Conservation (phyloP, 2,113 vertebrate species). For the Danionella cerebrum region DNA sequence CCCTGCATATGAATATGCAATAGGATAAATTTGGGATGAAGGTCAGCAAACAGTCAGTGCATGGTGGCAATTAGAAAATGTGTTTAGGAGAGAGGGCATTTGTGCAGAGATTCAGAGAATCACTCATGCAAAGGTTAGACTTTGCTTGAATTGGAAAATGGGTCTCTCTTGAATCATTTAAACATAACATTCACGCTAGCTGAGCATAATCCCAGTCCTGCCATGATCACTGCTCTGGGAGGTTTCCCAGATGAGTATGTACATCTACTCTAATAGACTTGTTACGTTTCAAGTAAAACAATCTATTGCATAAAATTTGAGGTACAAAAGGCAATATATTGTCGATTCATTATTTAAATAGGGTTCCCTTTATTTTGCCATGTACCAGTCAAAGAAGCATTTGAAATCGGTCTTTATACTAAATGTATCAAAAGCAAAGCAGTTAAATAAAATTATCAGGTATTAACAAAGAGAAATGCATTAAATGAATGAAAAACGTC, state of each 20-base stretch:
- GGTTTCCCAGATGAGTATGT: not conserved
- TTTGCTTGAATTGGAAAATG: slow-evolving; percentile 7
- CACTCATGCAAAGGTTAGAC: not conserved
- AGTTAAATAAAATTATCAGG: too few species aligned
- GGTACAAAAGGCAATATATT: too few species aligned
- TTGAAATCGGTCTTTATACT: too few species aligned
- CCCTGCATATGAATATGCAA: slow-evolving; percentile 40
- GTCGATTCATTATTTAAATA: too few species aligned
- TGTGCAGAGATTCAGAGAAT: not conserved
- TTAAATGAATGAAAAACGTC: too few species aligned
- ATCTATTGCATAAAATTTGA: too few species aligned
- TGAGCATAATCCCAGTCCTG: not conserved
- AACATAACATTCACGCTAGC: not conserved
- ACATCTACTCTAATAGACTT: not conserved
- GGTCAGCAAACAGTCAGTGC: slow-evolving; percentile 27
- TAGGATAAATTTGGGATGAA: slow-evolving; percentile 32
- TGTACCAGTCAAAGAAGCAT: too few species aligned
- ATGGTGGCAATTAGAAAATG: not conserved
- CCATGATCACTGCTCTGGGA: not conserved
- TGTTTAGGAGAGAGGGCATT: not conserved
- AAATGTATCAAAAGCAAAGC: too few species aligned
- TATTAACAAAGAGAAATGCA: too few species aligned
- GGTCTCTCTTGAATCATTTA: slow-evolving; percentile 1
- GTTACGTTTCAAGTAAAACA: too few species aligned
- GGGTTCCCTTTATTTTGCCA: too few species aligned